Evolutionary conservation across 1,140 invertebrate species (phyloP).

Genomic region (Sycobia sp.): DNA sequence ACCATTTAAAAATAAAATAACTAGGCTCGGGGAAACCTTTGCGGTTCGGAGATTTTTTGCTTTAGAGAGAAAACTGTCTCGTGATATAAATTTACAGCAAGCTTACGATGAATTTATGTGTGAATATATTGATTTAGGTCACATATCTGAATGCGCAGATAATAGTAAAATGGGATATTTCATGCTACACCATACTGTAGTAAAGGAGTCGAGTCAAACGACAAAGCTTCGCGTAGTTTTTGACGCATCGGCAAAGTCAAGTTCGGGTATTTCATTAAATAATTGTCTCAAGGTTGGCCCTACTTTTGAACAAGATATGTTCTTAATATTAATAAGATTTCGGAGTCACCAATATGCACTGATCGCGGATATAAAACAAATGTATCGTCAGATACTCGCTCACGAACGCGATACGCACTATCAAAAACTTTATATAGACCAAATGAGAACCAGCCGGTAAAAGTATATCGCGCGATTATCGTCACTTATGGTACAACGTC

Average conservation of each 20-base stretch:
- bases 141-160: neutral
- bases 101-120: neutral
- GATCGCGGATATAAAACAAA: neutral
- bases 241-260: neutral
- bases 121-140: neutral
- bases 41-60: neutral
- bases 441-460: neutral
- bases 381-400: neutral
- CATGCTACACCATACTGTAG: neutral
- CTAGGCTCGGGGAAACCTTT: too few relatives aligned
- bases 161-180: neutral
- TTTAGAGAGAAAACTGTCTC: neutral
- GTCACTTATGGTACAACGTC: constrained; percentile 45
- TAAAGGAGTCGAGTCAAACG: neutral
- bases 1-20: neutral
- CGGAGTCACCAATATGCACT: neutral
- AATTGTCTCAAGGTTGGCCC: neutral
- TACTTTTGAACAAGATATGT: neutral
- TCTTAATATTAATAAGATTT: neutral
- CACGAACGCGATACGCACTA: neutral
- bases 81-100: neutral
- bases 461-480: neutral
- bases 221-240: neutral
- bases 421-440: neutral
- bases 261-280: neutral